Conservation (phyloP, 2,888 invertebrate species). For the Acrobeloides nanus region DNA sequence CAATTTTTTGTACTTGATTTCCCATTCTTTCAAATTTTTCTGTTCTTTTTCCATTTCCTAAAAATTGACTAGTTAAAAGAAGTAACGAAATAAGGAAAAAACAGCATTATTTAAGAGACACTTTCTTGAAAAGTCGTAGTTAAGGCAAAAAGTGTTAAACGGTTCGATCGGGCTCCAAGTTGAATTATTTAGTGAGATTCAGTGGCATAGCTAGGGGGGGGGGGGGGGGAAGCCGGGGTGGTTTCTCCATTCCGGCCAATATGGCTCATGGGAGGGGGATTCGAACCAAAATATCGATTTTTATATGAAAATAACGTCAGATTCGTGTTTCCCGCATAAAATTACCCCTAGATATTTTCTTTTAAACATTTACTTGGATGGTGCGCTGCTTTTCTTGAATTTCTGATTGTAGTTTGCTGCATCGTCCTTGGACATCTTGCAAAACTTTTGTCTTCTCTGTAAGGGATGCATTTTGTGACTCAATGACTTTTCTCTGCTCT, state of each 20-base stretch:
- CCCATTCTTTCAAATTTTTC: slow-evolving; percentile 44
- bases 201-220: too few relatives aligned
- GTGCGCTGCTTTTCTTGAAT: slow-evolving; percentile 16
- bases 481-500: slow-evolving; percentile 21
- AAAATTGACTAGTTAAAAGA: slow-evolving; percentile 3
- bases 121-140: too few relatives aligned
- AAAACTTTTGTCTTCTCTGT: slow-evolving; percentile 40
- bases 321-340: too few relatives aligned
- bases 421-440: slow-evolving; percentile 26
- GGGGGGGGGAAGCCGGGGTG: too few relatives aligned
- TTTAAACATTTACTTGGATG: slow-evolving; percentile 12
- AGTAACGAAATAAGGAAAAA: slow-evolving; percentile 1
- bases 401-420: slow-evolving; percentile 20
- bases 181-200: too few relatives aligned
- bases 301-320: neutral
- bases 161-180: too few relatives aligned
- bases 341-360: too few relatives aligned
- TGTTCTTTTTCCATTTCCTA: slow-evolving; percentile 46
- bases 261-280: too few relatives aligned
- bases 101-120: neutral
- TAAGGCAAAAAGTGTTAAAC: too few relatives aligned
- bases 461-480: slow-evolving; percentile 18
- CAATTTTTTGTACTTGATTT: slow-evolving; percentile 51
- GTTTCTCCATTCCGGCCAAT: too few relatives aligned
- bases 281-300: neutral